Evolutionary conservation across 2,797 vertebrate species (phyloP), one percentile per base, ranked within the genome.

Genomic region (Arnoldichthys spilopterus): DNA sequence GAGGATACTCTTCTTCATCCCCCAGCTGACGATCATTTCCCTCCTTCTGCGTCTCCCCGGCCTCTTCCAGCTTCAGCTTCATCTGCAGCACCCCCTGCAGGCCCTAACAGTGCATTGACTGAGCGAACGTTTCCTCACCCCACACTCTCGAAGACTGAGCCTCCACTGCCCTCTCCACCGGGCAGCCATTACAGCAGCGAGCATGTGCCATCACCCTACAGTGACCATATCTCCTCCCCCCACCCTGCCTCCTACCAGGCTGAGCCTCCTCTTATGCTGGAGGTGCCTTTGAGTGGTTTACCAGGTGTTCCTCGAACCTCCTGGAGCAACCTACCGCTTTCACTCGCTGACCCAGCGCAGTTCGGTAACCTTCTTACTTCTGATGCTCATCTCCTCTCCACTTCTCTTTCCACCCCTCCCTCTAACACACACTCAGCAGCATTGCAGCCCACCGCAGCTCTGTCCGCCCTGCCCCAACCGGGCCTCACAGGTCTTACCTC

Each of bases 141-240:
- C 78, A 92, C 95, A 79, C 94, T 98, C 92, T 94, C 95, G 89
- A 98, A 99, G 92, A 91, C 95, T 70, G 96, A 98, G 37, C 93
- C 92, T 49, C 92, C 94, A 82, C 93, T 95, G 76, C 94, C 96
- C 69, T 96, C 98, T 76, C 96, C 96, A 82, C 96, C 95, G 78
- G 95, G 95, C 94, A 95, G 96, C 94, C 97, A 97, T 95, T 98
- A 97, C 86, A 94, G 96, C 91, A 96, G 96, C 22, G 97, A 99
- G 94, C 97, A 96, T 26, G 96, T 97, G 91, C 94, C 96, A 78
- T 97, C 98, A 78, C 97, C 97, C 16, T 98, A 98, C 90, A 97
- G 96, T 62, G 97, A 99, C 92, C 96, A 97, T 88, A 97, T 98
- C 86, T 95, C 96, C 81, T 97, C 97, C 74, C 96, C 97, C 86